Evolutionary conservation across 2,888 invertebrate species (phyloP).

Genomic region (Taphrorychus bicolor): DNA sequence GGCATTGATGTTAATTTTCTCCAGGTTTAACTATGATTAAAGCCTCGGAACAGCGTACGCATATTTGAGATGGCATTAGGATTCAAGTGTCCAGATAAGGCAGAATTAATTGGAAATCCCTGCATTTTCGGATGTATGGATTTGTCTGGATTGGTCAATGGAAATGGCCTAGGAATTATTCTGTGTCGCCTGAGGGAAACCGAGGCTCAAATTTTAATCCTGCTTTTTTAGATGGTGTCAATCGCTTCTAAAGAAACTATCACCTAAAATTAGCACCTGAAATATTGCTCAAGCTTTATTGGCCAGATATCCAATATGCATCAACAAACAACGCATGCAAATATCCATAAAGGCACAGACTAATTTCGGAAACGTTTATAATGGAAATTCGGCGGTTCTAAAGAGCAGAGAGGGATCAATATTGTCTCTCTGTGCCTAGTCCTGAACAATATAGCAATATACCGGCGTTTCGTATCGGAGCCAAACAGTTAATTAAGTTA

Average conservation of each 20-base stretch:
- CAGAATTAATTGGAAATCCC: constrained; percentile 5
- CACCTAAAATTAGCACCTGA: neutral
- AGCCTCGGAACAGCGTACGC: neutral
- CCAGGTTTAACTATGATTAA: constrained; percentile 2
- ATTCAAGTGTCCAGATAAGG: constrained; percentile 8
- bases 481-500: neutral
- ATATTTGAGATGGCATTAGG: constrained; percentile 3
- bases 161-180: neutral
- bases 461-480: neutral
- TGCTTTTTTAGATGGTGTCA: too few relatives aligned
- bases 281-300: neutral
- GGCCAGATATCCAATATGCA: neutral
- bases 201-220: neutral
- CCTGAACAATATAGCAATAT: neutral
- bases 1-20: constrained; percentile 1
- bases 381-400: neutral
- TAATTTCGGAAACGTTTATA: constrained; percentile 2
- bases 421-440: neutral
- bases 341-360: neutral
- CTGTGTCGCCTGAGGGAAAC: neutral
- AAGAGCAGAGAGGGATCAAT: neutral
- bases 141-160: neutral
- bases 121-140: constrained; percentile 1
- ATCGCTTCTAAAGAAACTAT: neutral
- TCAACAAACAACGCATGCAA: neutral